phyloP scores from a whole-genome alignment of 2,797 vertebrate species.

The Chloroceryle inda region DNA sequence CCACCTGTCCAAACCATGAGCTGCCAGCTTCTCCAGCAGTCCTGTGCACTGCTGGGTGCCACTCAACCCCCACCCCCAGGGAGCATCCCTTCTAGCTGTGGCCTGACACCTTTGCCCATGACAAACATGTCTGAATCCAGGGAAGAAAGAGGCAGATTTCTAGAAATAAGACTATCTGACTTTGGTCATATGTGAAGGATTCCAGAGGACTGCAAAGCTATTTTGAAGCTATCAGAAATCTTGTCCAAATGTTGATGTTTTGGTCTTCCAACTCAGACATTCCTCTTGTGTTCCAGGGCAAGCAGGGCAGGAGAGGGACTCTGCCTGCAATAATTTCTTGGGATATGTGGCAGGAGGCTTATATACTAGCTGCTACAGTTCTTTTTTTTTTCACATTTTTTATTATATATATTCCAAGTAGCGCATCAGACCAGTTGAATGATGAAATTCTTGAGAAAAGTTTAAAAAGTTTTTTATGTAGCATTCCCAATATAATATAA shows the following conservation, averaged over 20 bases:
- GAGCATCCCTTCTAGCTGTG: accelerated
- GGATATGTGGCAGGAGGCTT: not conserved
- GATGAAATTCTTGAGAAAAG: not conserved
- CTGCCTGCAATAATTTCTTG: not conserved
- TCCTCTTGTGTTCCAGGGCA: not conserved
- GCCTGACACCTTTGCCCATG: not conserved
- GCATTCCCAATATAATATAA: not conserved
- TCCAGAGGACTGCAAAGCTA: not conserved
- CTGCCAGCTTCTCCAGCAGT: too few species aligned
- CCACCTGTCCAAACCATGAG: too few species aligned
- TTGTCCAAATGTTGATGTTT: accelerated
- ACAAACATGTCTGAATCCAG: not conserved
- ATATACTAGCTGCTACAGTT: not conserved
- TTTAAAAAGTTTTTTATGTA: not conserved
- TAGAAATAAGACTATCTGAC: not conserved
- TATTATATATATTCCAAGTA: not conserved
- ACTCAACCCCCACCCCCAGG: accelerated
- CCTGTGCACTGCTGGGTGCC: too few species aligned
- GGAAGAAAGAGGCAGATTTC: not conserved
- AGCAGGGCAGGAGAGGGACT: not conserved
- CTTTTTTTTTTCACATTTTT: not conserved
- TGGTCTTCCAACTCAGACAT: not conserved
- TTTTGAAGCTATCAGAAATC: not conserved
- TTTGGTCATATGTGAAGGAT: not conserved
- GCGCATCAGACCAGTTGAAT: not conserved